These are phyloP conservation scores for Sinocyclocheilus grahami DNA, from an alignment of 2,113 vertebrate species.

Conservation along the genomic window DNA sequence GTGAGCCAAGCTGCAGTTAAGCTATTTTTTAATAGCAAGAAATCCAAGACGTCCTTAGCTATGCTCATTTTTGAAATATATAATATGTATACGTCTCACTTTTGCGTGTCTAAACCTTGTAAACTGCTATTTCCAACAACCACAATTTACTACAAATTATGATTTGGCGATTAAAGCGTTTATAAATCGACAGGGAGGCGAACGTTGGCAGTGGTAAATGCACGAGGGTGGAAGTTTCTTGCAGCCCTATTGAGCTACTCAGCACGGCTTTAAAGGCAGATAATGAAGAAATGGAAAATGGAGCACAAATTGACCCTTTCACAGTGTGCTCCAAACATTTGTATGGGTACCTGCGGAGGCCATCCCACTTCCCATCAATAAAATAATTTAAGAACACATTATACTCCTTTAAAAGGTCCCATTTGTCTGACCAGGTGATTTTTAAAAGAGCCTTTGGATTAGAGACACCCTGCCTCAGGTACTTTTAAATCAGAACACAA, in stretches of 20 bases:
- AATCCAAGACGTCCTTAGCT: background rate
- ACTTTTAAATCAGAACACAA: slow-evolving; percentile 79
- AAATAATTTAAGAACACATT: slow-evolving; percentile 98
- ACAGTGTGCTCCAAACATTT: slow-evolving; percentile 90
- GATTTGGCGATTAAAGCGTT: slow-evolving; percentile 71
- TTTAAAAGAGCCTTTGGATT: slow-evolving; percentile 93
- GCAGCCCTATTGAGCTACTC: slow-evolving; percentile 80
- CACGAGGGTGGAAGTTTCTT: slow-evolving; percentile 83
- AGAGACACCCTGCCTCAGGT: slow-evolving; percentile 81
- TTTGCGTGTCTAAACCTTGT: background rate
- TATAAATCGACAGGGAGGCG: slow-evolving; percentile 78
- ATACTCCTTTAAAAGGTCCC: slow-evolving; percentile 94
- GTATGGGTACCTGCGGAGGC: slow-evolving; percentile 92
- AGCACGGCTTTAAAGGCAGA: slow-evolving; percentile 85
- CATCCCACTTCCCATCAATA: slow-evolving; percentile 92
- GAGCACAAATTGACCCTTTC: slow-evolving; percentile 98
- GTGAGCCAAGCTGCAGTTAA: background rate
- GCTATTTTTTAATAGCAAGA: background rate
- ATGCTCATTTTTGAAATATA: slow-evolving; percentile 19
- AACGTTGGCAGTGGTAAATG: slow-evolving; percentile 79
- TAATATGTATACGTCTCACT: slow-evolving; percentile 41
- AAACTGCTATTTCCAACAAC: background rate
- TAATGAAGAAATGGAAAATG: slow-evolving; percentile 95
- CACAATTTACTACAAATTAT: slow-evolving; percentile 53
- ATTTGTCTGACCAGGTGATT: slow-evolving; percentile 99